Evolutionary conservation across 2,888 invertebrate species (phyloP).

Genomic region (Coenonympha glycerion): DNA sequence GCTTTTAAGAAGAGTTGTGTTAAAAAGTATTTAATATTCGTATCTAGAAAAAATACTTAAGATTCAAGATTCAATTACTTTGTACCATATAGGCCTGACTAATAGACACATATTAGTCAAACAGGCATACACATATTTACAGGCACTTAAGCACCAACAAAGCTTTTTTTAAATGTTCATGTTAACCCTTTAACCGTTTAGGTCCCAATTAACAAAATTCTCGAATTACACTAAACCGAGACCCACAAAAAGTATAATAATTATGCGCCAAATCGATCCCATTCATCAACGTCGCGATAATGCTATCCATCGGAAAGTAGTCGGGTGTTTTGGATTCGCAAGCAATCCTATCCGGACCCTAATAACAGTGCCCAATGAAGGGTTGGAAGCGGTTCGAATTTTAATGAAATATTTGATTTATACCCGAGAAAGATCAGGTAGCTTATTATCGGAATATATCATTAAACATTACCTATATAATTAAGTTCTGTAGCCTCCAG

Average conservation of each 20-base stretch:
- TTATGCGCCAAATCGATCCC: constrained; percentile 38
- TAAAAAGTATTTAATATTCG: no score
- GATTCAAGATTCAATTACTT: no score
- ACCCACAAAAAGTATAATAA: constrained; percentile 27
- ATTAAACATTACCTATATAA: constrained; percentile 76
- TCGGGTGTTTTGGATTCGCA: constrained; percentile 51
- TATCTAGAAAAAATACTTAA: no score
- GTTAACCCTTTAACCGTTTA: constrained; percentile 5
- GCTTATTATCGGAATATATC: constrained; percentile 75
- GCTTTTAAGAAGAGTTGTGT: no score
- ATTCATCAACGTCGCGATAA: constrained; percentile 53
- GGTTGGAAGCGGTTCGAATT: constrained; percentile 65
- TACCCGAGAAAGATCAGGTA: constrained; percentile 68
- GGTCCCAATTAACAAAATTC: constrained; percentile 20
- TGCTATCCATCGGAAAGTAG: constrained; percentile 53
- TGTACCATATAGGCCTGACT: no score
- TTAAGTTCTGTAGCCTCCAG: constrained; percentile 68
- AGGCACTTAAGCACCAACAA: no score
- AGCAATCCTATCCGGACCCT: constrained; percentile 50
- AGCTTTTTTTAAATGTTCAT: no score
- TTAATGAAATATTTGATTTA: constrained; percentile 77
- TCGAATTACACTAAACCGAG: constrained; percentile 16
- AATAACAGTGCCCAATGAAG: constrained; percentile 65
- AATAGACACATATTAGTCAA: no score
- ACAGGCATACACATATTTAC: no score